phyloP scores from a whole-genome alignment of 2,113 vertebrate species.

The Garra rufa region DNA sequence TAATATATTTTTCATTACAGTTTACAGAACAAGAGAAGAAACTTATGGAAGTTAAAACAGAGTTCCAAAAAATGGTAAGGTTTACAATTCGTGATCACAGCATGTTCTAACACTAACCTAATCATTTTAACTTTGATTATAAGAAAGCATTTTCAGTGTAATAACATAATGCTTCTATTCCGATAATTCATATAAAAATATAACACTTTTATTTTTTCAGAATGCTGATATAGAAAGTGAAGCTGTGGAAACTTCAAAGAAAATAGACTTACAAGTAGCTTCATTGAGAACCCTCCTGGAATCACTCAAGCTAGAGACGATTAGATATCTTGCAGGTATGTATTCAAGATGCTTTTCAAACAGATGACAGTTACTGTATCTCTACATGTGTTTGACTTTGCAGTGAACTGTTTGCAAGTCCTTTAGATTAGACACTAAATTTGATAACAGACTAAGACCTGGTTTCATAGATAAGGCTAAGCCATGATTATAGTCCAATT shows the following conservation, averaged over 20 bases:
- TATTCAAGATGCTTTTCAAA: conserved; percentile 44
- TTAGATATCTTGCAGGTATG: conserved; percentile 89
- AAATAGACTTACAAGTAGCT: conserved; percentile 94
- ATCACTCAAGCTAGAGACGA: conserved; percentile 91
- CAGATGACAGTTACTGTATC: neutral
- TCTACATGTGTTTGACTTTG: neutral
- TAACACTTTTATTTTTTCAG: conserved; percentile 65
- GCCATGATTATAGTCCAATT: too few species aligned
- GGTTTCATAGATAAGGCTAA: too few species aligned
- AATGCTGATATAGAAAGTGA: conserved; percentile 84
- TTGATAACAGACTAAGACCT: neutral
- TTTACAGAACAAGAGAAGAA: conserved; percentile 95
- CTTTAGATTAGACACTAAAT: neutral
- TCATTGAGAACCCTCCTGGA: conserved; percentile 94
- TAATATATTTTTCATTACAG: conserved; percentile 65
- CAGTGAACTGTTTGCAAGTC: neutral
- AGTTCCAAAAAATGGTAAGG: conserved; percentile 88
- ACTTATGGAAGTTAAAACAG: conserved; percentile 88
- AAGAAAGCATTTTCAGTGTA: neutral
- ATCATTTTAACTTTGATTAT: neutral
- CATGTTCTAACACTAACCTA: neutral
- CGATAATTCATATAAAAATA: neutral
- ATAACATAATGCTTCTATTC: neutral
- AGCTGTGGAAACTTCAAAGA: conserved; percentile 90
- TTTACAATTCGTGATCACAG: neutral